Evolutionary conservation across 2,113 vertebrate species (phyloP).

Genomic region (Hippoglossus stenolepis): DNA sequence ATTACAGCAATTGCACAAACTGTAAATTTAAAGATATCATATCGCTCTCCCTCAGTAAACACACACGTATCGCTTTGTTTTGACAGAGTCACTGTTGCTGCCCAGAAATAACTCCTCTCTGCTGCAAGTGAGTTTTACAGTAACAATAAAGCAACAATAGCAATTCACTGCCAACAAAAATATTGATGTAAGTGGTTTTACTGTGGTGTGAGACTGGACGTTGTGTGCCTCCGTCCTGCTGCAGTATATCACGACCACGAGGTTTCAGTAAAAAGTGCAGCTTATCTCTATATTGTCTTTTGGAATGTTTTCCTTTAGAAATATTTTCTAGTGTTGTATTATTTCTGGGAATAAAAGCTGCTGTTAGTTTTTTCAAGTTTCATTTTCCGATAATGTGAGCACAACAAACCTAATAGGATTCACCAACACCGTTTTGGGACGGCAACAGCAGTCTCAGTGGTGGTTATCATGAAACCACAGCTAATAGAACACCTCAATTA

Average conservation of each 20-base stretch:
- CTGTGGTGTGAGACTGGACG: not conserved
- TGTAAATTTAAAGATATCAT: not conserved
- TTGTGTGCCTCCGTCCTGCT: not conserved
- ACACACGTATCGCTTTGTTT: not conserved
- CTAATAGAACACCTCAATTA: not conserved
- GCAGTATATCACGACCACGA: not conserved
- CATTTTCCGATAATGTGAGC: not conserved
- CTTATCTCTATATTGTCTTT: not conserved
- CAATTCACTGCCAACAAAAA: conserved; percentile 6
- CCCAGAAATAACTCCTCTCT: not conserved
- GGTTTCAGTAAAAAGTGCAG: not conserved
- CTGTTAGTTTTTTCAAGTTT: not conserved
- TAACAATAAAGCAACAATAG: not conserved
- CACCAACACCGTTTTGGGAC: not conserved
- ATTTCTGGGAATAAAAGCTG: not conserved
- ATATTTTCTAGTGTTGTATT: not conserved
- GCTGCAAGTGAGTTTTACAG: not conserved
- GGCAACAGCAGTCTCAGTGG: not conserved
- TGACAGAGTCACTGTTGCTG: rapidly evolving
- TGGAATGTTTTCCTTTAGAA: not conserved
- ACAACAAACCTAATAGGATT: not conserved
- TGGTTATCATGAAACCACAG: not conserved
- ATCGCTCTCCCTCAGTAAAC: not conserved
- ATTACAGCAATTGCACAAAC: not conserved
- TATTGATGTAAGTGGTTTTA: not conserved